These are phyloP conservation scores for Sarcophaga caerulescens DNA, from an alignment of 2,888 invertebrate species.

Conservation along the genomic window DNA sequence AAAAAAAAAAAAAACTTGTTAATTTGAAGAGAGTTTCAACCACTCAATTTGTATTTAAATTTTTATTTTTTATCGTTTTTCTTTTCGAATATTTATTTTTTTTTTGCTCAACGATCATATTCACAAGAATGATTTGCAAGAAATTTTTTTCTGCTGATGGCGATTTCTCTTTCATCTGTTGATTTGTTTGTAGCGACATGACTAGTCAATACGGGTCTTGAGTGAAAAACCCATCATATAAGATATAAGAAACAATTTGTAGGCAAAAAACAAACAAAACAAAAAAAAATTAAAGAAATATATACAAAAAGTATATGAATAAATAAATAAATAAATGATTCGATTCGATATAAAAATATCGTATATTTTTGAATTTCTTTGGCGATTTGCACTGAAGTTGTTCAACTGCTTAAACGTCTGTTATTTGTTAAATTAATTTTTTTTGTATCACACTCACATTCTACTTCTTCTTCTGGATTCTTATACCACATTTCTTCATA, in stretches of 20 bases:
- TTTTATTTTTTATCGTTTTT: background rate
- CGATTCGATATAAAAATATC: background rate
- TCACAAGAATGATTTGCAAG: constrained; percentile 53
- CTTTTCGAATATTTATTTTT: background rate
- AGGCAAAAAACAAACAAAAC: too few relatives aligned
- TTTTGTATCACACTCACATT: constrained; percentile 6
- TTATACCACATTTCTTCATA: background rate
- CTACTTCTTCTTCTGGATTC: background rate
- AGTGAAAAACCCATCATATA: background rate
- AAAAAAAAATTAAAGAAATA: background rate
- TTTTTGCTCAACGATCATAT: constrained; percentile 13
- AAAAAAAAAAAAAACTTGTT: constrained; percentile 55
- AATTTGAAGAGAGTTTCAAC: constrained; percentile 38
- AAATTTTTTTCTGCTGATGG: constrained; percentile 23
- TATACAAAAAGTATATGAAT: background rate
- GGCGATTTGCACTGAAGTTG: constrained; percentile 1
- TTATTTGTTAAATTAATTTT: constrained; percentile 9
- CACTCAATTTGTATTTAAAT: background rate
- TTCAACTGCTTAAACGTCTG: constrained; percentile 9
- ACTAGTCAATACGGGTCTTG: background rate
- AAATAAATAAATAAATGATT: background rate
- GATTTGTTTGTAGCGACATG: background rate
- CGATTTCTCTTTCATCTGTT: constrained; percentile 35
- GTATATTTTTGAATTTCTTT: background rate
- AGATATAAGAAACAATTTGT: constrained; percentile 2